phyloP scores from a whole-genome alignment of 2,888 invertebrate genomes.

The Drosophila rellima region DNA sequence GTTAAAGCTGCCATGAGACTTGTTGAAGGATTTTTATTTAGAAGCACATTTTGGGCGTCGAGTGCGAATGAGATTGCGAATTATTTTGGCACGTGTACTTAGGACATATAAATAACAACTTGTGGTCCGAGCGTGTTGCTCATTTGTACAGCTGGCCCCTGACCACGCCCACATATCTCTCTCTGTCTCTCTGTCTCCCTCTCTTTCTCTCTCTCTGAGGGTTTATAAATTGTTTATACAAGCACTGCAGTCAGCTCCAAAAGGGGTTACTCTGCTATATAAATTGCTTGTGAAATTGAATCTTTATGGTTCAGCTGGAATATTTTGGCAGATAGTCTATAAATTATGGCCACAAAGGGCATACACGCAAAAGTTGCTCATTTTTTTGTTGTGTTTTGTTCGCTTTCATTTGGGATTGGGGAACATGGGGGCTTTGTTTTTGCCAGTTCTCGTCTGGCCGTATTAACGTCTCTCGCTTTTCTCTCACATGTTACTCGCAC shows the following conservation, averaged over 20 bases:
- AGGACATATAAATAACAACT: slow-evolving; percentile 72
- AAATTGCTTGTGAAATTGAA: slow-evolving; percentile 82
- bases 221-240: slow-evolving; percentile 63
- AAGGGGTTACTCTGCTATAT: slow-evolving; percentile 71
- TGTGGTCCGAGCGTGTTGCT: slow-evolving; percentile 66
- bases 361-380: slow-evolving; percentile 74
- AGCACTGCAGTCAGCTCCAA: slow-evolving; percentile 37
- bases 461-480: slow-evolving; percentile 14
- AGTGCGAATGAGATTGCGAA: slow-evolving; percentile 15
- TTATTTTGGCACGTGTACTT: slow-evolving; percentile 47
- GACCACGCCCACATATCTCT: slow-evolving; percentile 10
- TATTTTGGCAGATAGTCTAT: slow-evolving; percentile 82
- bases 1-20: slow-evolving; percentile 20
- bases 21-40: slow-evolving; percentile 44
- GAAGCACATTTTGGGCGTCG: slow-evolving; percentile 32
- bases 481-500: slow-evolving; percentile 39
- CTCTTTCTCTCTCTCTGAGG: slow-evolving; percentile 27
- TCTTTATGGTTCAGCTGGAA: slow-evolving; percentile 82
- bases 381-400: slow-evolving; percentile 42
- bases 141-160: slow-evolving; percentile 58
- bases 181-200: slow-evolving; percentile 39
- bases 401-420: slow-evolving; percentile 13
- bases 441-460: slow-evolving; percentile 21
- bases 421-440: slow-evolving; percentile 16
- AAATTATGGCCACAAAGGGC: slow-evolving; percentile 83